Evolutionary conservation across 2,888 invertebrate genomes (phyloP), one percentile per base, ranked within the genome.

Genomic region (Andrena marginata): DNA sequence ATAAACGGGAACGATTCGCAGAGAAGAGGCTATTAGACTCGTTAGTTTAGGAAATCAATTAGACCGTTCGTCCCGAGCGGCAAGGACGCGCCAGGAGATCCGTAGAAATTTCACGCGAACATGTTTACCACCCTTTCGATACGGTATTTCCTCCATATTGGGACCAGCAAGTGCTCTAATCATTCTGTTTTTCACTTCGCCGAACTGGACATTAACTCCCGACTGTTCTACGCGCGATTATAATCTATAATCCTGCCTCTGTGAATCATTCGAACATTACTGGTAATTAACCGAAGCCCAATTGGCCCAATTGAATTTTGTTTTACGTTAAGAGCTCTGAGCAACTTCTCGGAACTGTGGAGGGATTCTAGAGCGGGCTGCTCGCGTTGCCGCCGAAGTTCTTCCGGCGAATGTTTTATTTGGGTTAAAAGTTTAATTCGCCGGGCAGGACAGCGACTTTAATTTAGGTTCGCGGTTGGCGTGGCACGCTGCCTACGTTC

Each of bases 381-480:
- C n/a, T 48, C 23, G 3, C 16, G 31, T 5, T 26, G 33, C 31
- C n/a, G 23, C 29, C 54, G 62, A 49, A 82, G 85, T 56, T 54
- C n/a, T 54, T 26, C 29, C 62, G 54, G 75, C 62, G 60, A 72
- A 54, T 31, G 23, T 54, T 13, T 59, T 80, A 80, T 91, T 91
- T 90, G 86, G 89, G 90, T 91, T 91, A 89, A 90, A 90, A 87
- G 87, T 86, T 89, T 87, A 84, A 91, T 87, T 90, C 80, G 77
- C 85, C 67, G 84, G 82, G 62, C 78, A 86, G 85, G 78, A 77
- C 35, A 78, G 78, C 72, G 87, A 87, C 87, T 88, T 83, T 87
- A 90, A 89, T 88, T 91, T 64, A 77, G 77, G 71, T 82, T 76
- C 78, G 65, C 83, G 59, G 82, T 49, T 51, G 65, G 62, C 80